phyloP scores from a whole-genome alignment of 2,888 invertebrate species.

The Pseudolycoriella hygida region DNA sequence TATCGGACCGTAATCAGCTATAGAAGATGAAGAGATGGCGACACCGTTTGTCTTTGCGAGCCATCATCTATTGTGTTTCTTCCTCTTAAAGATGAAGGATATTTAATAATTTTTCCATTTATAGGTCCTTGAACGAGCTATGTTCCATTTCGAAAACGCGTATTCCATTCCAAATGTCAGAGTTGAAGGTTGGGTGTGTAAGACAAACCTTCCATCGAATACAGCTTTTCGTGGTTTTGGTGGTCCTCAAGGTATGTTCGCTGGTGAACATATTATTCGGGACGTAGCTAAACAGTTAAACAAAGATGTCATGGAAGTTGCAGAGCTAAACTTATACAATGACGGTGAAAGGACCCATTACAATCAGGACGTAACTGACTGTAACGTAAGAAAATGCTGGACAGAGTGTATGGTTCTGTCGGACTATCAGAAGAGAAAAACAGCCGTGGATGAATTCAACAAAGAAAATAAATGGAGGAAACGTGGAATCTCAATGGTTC shows the following conservation, averaged over 20 bases:
- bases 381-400: slow-evolving; percentile 59
- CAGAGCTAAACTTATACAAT: slow-evolving; percentile 56
- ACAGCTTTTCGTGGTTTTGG: slow-evolving; percentile 91
- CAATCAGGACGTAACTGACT: slow-evolving; percentile 51
- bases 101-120: slow-evolving; percentile 13
- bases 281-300: slow-evolving; percentile 55
- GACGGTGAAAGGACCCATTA: slow-evolving; percentile 66
- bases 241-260: slow-evolving; percentile 80
- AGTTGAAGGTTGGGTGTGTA: slow-evolving; percentile 56
- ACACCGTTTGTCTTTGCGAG: too few relatives aligned
- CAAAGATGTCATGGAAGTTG: slow-evolving; percentile 44
- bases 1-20: too few relatives aligned
- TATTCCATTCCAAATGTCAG: slow-evolving; percentile 61
- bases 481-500: slow-evolving; percentile 62
- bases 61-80: too few relatives aligned
- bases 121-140: slow-evolving; percentile 64
- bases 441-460: slow-evolving; percentile 49
- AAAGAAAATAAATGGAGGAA: slow-evolving; percentile 70
- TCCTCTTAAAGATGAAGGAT: too few relatives aligned
- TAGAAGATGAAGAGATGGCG: too few relatives aligned
- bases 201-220: slow-evolving; percentile 79
- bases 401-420: slow-evolving; percentile 53
- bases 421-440: slow-evolving; percentile 39
- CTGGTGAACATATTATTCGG: slow-evolving; percentile 59
- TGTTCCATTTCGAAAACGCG: slow-evolving; percentile 69